Percentiles rank a stretch among this genome's conserved stretches.
Evolutionary conservation across 2,797 vertebrate species (phyloP).

Genomic region (Tokudaia muenninki): DNA sequence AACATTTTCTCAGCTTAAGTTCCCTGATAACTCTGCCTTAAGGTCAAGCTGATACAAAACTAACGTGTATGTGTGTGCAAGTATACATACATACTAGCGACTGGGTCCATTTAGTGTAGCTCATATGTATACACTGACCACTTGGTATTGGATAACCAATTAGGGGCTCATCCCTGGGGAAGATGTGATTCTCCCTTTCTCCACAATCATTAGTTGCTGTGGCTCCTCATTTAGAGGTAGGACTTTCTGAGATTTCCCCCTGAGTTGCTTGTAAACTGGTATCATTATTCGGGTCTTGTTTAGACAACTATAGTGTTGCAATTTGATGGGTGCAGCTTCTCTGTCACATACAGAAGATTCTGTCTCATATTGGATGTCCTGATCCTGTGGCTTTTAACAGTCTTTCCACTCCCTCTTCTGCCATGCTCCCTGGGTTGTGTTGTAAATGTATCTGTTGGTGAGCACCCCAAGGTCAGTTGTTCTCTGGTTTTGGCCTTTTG

Average conservation of each 20-base stretch:
- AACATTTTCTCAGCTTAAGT: neutral
- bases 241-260: neutral
- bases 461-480: neutral
- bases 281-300: neutral
- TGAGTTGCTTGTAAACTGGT: no score
- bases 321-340: neutral
- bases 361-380: neutral
- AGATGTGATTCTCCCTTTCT: neutral
- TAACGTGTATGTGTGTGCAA: no score
- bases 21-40: neutral
- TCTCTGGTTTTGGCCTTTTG: neutral
- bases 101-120: neutral
- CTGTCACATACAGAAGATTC: neutral
- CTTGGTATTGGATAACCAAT: neutral
- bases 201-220: neutral
- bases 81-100: neutral
- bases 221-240: neutral
- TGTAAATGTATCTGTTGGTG: neutral
- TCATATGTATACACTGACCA: neutral
- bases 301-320: neutral
- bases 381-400: neutral
- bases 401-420: neutral
- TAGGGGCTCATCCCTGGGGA: neutral
- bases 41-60: neutral
- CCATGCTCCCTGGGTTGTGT: neutral